These are phyloP conservation scores for Atlantisia rogersi DNA, from an alignment of 2,113 vertebrate genomes.

Conservation along the genomic window DNA sequence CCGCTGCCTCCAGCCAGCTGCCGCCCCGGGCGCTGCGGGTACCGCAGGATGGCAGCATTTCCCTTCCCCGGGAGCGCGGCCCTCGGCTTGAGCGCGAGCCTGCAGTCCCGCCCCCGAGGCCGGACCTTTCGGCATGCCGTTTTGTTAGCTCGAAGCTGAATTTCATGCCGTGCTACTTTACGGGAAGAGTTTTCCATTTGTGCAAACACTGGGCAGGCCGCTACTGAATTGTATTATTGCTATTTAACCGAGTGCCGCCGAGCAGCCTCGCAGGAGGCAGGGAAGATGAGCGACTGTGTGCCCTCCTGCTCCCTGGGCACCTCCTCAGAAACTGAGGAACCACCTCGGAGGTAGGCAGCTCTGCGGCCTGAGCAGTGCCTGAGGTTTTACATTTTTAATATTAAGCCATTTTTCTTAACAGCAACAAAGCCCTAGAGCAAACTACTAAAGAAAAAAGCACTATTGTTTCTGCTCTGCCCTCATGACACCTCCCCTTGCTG, in stretches of 20 bases:
- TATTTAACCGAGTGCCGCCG: background rate
- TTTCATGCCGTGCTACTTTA: background rate
- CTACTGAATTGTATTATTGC: too few species aligned
- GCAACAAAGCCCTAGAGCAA: background rate
- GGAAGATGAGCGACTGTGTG: fast-evolving
- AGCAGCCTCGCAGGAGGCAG: fast-evolving
- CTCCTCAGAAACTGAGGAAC: background rate
- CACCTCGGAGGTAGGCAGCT: fast-evolving
- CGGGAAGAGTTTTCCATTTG: background rate
- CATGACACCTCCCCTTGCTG: too few species aligned
- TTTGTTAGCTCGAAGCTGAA: background rate
- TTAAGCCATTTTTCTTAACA: background rate
- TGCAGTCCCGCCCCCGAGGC: too few species aligned
- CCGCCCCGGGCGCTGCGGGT: too few species aligned
- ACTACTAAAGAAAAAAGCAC: fast-evolving
- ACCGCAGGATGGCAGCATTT: background rate
- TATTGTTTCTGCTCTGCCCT: fast-evolving
- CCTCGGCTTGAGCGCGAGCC: too few species aligned
- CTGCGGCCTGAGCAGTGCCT: fast-evolving
- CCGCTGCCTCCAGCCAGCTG: fast-evolving
- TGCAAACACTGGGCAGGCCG: fast-evolving
- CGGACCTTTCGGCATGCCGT: too few species aligned
- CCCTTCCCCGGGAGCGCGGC: background rate
- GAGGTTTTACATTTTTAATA: background rate
- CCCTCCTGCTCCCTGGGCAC: too few species aligned